Base-by-base conservation (phyloP, 1,140 invertebrate species). In the Sycophaga agraensis region DNA sequence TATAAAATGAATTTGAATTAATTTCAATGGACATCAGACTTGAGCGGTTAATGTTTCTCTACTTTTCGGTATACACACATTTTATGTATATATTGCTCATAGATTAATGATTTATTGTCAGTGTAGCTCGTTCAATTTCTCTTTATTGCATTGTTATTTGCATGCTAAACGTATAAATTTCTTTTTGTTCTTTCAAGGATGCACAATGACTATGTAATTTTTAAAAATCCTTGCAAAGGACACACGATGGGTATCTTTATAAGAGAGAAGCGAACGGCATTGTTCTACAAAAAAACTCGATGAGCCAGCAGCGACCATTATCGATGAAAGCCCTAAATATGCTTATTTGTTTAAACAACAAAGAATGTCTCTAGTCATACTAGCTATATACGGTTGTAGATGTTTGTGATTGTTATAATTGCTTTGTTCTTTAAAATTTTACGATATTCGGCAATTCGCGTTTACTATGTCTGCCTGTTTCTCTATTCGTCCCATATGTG, bases 151-250 rank as follows among this genome's bases (percentile, higher is more conserved):
- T 64, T 65, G 57, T 62, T 72, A 64, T 74, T 75, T 78, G 79
- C 78, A 81, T 81, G 79, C 69, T 66, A 72, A 70, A 76, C 65
- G 67, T 58, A 64, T 54, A 70, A 61, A 66, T 75, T 78, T 77
- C 72, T 64, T 59, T 59, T 54, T 54, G 50, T 59, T 64, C 56
- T 64, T 68, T 78, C 74, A 79, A 78, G 78, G 79, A 80, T 81
- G 79, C 79, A 81, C 79, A 81, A 80, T 81, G 79, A 81, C 77
- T 80, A 81, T 81, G 78, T 79, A 78, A 74, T 73, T 74, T 68
- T 70, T 69, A 65, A 55, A 56, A 31, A 62, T 69, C 69, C 65
- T 56, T 62, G 51, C 45, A 49, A 21, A 55, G 56, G 37, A 49
- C n/a, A n/a, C 59, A 49, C 51, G 45, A 62, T 56, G 59, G 59